These are phyloP conservation scores for Lepidurus couesii DNA, from an alignment of 1,140 invertebrate genomes.

Conservation along the genomic window DNA sequence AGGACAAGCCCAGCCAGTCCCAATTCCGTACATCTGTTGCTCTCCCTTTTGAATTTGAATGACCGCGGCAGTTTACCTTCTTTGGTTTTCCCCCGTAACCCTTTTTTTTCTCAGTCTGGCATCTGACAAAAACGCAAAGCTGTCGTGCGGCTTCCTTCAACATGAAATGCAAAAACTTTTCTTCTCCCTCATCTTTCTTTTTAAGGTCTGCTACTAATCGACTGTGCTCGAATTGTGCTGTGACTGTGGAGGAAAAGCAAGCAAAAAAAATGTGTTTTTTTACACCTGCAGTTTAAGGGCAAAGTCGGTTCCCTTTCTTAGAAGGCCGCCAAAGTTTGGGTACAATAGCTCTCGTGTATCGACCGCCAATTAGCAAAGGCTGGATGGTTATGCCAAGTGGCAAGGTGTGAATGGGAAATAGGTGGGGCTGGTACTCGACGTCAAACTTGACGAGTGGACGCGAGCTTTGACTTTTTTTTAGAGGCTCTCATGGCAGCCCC, in stretches of 20 bases:
- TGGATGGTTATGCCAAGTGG: constrained; percentile 17
- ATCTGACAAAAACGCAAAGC: not conserved
- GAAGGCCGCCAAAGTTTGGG: constrained; percentile 7
- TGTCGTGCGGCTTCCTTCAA: not conserved
- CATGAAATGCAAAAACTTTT: not conserved
- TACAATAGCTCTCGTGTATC: constrained; percentile 4
- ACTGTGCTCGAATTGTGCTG: not conserved
- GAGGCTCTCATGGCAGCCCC: not conserved
- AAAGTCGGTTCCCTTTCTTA: not conserved
- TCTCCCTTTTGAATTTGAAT: not conserved
- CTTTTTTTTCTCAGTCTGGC: not conserved
- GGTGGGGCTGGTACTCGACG: constrained; percentile 16
- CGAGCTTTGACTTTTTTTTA: not conserved
- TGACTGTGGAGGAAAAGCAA: not conserved
- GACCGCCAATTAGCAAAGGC: constrained; percentile 20
- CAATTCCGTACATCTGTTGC: not conserved
- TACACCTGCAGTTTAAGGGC: not conserved
- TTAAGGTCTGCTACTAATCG: not conserved
- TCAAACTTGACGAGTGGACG: constrained; percentile 21
- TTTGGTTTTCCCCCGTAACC: not conserved
- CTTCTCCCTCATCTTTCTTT: not conserved
- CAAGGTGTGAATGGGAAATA: constrained; percentile 19
- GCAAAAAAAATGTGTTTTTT: not conserved
- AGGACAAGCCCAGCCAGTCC: not conserved
- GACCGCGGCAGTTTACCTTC: not conserved